Evolutionary conservation across 30 jellyfish, hydroid and myxozoan genomes (phyloP).

Genomic region (Clytia hemisphaerica): DNA sequence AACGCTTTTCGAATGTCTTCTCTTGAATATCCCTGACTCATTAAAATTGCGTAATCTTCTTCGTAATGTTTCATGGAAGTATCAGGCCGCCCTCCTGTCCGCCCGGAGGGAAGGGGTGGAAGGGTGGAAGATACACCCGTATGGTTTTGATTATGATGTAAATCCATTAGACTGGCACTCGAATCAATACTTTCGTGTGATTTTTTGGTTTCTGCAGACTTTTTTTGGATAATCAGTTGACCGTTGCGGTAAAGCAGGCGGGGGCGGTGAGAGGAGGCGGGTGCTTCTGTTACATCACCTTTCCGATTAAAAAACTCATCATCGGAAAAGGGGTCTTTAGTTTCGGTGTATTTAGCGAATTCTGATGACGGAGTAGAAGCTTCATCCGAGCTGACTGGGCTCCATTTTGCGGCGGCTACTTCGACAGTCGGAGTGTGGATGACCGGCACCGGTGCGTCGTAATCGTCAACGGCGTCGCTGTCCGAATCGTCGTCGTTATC

Average conservation of each 20-base stretch:
- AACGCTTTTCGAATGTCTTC: constrained; percentile 69
- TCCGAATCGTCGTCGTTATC: background rate
- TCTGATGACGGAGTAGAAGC: constrained; percentile 28
- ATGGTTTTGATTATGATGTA: too few species aligned
- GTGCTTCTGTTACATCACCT: background rate
- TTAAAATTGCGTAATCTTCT: constrained; percentile 58
- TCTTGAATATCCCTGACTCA: constrained; percentile 86
- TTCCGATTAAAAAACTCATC: constrained; percentile 36
- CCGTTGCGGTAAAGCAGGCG: too few species aligned
- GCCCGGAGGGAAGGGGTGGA: too few species aligned
- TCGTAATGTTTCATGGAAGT: constrained; percentile 60
- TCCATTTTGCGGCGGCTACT: background rate
- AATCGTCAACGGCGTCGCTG: constrained; percentile 1
- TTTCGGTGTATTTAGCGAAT: background rate
- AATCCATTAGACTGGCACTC: too few species aligned
- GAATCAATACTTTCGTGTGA: too few species aligned
- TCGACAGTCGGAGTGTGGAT: constrained; percentile 1
- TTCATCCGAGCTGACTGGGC: constrained; percentile 35
- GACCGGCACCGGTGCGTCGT: constrained; percentile 14
- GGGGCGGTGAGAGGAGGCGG: constrained; percentile 1
- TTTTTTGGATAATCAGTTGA: too few species aligned
- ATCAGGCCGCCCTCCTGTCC: too few species aligned
- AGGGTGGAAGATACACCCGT: too few species aligned
- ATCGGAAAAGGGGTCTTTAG: constrained; percentile 40
- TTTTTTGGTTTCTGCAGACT: too few species aligned